These are phyloP conservation scores for Cheilosia grossa DNA, from an alignment of 2,888 invertebrate genomes.

Conservation along the genomic window DNA sequence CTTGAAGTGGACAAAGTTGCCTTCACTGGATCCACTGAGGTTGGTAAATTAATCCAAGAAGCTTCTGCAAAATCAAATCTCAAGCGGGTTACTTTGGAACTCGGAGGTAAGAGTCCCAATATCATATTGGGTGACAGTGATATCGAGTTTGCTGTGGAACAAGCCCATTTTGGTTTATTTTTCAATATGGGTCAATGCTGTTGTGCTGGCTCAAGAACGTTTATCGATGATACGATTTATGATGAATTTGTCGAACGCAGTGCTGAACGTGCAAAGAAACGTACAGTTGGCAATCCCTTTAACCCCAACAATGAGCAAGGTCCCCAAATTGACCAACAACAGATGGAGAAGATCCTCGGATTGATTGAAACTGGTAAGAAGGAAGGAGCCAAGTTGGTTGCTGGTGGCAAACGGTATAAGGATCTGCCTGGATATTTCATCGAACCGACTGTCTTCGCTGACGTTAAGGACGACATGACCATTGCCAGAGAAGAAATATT, in stretches of 20 bases:
- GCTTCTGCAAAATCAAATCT: conserved; percentile 89
- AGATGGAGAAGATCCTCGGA: conserved; percentile 91
- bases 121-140: conserved; percentile 94
- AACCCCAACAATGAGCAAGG: conserved; percentile 92
- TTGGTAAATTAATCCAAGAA: conserved; percentile 93
- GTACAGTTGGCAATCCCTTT: conserved; percentile 95
- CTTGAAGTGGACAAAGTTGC: conserved; percentile 93
- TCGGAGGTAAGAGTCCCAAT: conserved; percentile 97
- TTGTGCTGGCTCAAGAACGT: conserved; percentile 95
- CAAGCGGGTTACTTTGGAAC: conserved; percentile 94
- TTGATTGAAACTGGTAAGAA: conserved; percentile 91
- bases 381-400: conserved; percentile 92
- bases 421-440: conserved; percentile 90
- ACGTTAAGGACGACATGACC: conserved; percentile 92
- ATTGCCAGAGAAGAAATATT: conserved; percentile 96
- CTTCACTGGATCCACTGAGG: conserved; percentile 95
- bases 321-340: conserved; percentile 94
- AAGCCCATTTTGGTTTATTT: conserved; percentile 93
- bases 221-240: conserved; percentile 94
- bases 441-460: conserved; percentile 94
- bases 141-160: conserved; percentile 91
- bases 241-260: conserved; percentile 94
- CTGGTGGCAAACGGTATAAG: conserved; percentile 89
- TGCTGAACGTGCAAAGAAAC: conserved; percentile 89
- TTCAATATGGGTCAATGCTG: conserved; percentile 98